These are phyloP conservation scores for Drosophila fuyamai DNA, from an alignment of 1,140 invertebrate species.

Conservation along the genomic window DNA sequence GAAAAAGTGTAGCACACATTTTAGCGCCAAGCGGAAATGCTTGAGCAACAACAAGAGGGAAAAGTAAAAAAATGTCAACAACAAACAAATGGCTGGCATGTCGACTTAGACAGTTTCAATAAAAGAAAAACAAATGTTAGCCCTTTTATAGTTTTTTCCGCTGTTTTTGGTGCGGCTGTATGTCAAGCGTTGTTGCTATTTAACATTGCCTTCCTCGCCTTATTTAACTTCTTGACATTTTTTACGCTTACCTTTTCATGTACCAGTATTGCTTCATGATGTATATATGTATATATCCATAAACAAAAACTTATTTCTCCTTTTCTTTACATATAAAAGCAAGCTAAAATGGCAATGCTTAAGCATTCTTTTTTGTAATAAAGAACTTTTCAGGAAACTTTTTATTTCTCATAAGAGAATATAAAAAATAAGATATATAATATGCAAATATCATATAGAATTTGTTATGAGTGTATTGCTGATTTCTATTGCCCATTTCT, in stretches of 20 bases:
- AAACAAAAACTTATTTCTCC: too few species aligned
- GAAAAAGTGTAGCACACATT: slow-evolving; percentile 70
- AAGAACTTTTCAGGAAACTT: too few species aligned
- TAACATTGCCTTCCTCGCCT: background rate
- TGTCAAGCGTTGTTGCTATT: slow-evolving; percentile 47
- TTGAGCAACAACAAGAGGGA: slow-evolving; percentile 50
- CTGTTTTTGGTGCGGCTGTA: slow-evolving; percentile 28
- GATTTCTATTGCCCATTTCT: background rate
- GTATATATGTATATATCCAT: too few species aligned
- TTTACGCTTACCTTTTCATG: too few species aligned
- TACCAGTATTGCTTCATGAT: too few species aligned
- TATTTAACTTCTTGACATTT: background rate
- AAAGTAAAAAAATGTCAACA: slow-evolving; percentile 49
- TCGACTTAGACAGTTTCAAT: slow-evolving; percentile 34
- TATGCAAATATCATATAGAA: too few species aligned
- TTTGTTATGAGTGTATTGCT: background rate
- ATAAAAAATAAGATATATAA: too few species aligned
- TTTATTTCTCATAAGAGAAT: too few species aligned
- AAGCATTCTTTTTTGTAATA: too few species aligned
- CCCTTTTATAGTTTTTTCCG: slow-evolving; percentile 17
- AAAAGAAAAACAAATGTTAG: slow-evolving; percentile 18
- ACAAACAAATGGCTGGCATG: slow-evolving; percentile 32
- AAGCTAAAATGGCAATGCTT: too few species aligned
- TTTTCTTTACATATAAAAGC: too few species aligned
- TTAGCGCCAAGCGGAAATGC: slow-evolving; percentile 70